These are phyloP conservation scores for Dendronephthya gigantea DNA, from an alignment of 64 coral and sea anemone species.

Conservation along the genomic window DNA sequence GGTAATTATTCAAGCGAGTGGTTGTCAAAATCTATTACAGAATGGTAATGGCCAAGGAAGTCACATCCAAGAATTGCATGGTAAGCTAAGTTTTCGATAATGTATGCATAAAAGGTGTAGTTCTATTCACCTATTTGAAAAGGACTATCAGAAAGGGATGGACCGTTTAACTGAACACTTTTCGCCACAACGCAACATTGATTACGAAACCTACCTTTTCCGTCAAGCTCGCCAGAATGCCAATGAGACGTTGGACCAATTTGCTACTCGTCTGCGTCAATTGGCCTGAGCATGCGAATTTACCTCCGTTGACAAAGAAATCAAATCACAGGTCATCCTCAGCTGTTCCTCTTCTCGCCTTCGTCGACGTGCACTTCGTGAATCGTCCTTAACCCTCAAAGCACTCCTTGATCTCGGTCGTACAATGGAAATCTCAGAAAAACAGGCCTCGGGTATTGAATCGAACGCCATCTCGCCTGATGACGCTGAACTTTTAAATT, in stretches of 20 bases:
- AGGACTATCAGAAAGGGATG: too few species aligned
- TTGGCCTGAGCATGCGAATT: neutral
- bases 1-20: too few species aligned
- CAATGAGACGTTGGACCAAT: slow-evolving; percentile 11
- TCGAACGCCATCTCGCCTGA: neutral
- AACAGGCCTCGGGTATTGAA: slow-evolving; percentile 36
- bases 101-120: too few species aligned
- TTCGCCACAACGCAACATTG: slow-evolving; percentile 17
- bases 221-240: neutral
- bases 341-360: slow-evolving; percentile 22
- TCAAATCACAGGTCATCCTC: slow-evolving; percentile 37
- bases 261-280: neutral
- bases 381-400: slow-evolving; percentile 5
- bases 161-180: too few species aligned
- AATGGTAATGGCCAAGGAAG: too few species aligned
- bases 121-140: too few species aligned
- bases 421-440: slow-evolving; percentile 26
- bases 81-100: too few species aligned
- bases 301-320: slow-evolving; percentile 2
- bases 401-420: slow-evolving; percentile 20
- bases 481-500: neutral
- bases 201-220: neutral
- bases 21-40: too few species aligned
- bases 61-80: too few species aligned
- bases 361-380: slow-evolving; percentile 7